phyloP scores from a whole-genome alignment of 2,113 vertebrate species.

The Galemys pyrenaicus region DNA sequence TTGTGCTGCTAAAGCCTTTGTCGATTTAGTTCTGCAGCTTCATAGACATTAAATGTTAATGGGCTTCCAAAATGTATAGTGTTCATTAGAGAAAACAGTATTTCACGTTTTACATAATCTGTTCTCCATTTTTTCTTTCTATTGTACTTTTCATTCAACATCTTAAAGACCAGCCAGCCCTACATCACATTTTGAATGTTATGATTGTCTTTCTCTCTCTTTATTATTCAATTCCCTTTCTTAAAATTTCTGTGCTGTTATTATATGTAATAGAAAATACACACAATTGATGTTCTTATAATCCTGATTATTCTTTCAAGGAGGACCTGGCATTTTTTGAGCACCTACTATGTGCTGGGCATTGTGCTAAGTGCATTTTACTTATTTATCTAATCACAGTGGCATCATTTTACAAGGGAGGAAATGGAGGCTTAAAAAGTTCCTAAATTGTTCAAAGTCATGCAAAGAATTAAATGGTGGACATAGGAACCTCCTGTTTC shows the following conservation, averaged over 20 bases:
- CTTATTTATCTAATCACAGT: neutral
- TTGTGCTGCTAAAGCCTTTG: constrained; percentile 52
- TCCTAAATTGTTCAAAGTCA: constrained; percentile 5
- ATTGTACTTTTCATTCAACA: constrained; percentile 30
- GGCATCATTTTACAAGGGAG: constrained; percentile 34
- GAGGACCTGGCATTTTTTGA: constrained; percentile 55
- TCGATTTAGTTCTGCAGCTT: constrained; percentile 63
- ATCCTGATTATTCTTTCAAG: constrained; percentile 34
- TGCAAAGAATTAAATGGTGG: neutral
- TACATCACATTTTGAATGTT: constrained; percentile 30
- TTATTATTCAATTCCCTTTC: constrained; percentile 45
- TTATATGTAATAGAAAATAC: constrained; percentile 7
- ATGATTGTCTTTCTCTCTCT: constrained; percentile 5
- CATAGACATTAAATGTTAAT: constrained; percentile 36
- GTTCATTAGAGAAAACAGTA: constrained; percentile 42
- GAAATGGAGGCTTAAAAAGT: constrained; percentile 7
- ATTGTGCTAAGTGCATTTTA: constrained; percentile 36
- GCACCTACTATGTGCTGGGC: constrained; percentile 44
- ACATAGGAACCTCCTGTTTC: neutral
- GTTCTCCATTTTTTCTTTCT: neutral
- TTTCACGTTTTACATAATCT: constrained; percentile 39
- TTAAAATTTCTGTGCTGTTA: constrained; percentile 36
- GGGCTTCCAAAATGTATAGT: constrained; percentile 7
- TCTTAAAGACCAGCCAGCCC: neutral
- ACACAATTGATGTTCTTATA: constrained; percentile 6